phyloP scores from a whole-genome alignment of 2,113 vertebrate species.

The Egretta garzetta region DNA sequence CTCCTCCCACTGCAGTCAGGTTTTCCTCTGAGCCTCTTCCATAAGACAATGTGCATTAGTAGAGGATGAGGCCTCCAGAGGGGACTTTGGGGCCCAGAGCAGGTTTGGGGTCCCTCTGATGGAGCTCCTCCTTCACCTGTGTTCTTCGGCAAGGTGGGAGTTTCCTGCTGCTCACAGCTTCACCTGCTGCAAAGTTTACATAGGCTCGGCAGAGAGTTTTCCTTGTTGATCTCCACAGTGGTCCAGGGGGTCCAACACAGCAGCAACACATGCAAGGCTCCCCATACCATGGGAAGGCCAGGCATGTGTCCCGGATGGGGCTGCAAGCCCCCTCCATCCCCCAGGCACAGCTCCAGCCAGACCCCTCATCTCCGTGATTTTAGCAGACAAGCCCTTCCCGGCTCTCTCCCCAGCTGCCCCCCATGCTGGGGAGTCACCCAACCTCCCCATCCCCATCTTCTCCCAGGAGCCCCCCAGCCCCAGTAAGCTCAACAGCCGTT shows the following conservation, averaged over 20 bases:
- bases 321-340: background rate
- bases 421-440: background rate
- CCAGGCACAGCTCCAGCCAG: background rate
- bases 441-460: background rate
- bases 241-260: background rate
- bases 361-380: accelerated
- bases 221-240: background rate
- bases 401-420: background rate
- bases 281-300: accelerated
- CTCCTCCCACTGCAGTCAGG: background rate
- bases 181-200: background rate
- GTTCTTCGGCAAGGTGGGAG: background rate
- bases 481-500: slow-evolving; percentile 14
- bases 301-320: accelerated
- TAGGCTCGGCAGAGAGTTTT: background rate
- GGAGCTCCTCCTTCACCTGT: accelerated
- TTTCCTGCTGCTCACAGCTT: background rate
- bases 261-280: accelerated
- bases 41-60: background rate
- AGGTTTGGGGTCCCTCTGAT: background rate
- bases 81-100: background rate
- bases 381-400: background rate
- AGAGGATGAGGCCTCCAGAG: background rate
- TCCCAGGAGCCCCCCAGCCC: background rate
- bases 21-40: background rate